Percentiles rank a stretch among this genome's conserved stretches.
These are phyloP conservation scores for Alosa alosa DNA, from an alignment of 2,113 vertebrate genomes.

Conservation along the genomic window DNA sequence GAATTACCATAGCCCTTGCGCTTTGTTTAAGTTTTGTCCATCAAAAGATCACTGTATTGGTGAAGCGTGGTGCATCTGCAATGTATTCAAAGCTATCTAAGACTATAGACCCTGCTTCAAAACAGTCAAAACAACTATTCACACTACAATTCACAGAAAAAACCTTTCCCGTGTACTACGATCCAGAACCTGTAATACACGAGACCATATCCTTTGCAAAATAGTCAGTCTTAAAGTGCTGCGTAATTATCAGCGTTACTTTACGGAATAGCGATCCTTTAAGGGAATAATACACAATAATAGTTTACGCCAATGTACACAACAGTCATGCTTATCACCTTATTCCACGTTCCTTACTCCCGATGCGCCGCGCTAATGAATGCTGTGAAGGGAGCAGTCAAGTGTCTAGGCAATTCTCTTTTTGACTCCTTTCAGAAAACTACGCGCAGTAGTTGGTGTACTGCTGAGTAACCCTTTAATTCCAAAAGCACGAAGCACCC, in stretches of 20 bases:
- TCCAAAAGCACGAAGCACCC: constrained; percentile 54
- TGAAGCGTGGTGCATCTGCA: neutral
- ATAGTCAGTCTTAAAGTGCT: neutral
- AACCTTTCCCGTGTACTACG: neutral
- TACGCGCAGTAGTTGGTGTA: constrained; percentile 57
- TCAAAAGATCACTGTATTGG: neutral
- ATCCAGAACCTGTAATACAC: neutral
- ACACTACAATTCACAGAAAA: neutral
- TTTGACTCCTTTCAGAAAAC: constrained; percentile 55
- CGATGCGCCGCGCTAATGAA: constrained; percentile 29
- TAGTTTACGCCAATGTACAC: neutral
- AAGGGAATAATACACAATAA: neutral
- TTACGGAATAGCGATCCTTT: neutral
- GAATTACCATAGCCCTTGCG: neutral
- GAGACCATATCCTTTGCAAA: neutral
- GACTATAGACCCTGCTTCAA: neutral
- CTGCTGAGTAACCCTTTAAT: constrained; percentile 65
- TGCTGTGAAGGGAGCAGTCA: constrained; percentile 33
- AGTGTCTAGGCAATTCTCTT: constrained; percentile 48
- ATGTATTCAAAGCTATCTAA: neutral
- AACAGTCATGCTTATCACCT: constrained; percentile 32
- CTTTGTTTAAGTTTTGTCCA: neutral
- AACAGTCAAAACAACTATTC: neutral
- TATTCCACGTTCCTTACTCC: constrained; percentile 45
- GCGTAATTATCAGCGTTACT: neutral